Conservation (phyloP, 37 sponge, comb jelly and placozoan species). For the Aplysina aerophoba region DNA sequence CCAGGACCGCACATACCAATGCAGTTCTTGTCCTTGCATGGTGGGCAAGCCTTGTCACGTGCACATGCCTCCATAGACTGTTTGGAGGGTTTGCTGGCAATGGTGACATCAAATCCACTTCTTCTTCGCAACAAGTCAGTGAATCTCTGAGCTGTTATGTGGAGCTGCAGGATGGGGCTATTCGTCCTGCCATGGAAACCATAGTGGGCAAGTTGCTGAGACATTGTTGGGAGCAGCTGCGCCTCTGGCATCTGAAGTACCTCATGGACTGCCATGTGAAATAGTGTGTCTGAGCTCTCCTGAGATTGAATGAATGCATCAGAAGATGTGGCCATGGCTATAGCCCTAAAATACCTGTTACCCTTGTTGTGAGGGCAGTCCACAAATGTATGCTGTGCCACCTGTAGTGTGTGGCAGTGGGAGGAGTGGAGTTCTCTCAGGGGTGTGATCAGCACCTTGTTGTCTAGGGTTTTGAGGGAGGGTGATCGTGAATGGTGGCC, state of each 20-base stretch:
- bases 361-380: no score
- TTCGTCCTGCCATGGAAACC: conserved; percentile 37
- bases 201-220: conserved; percentile 15
- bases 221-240: conserved; percentile 11
- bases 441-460: no score
- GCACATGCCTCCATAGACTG: not conserved
- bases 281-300: no score
- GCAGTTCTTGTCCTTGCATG: conserved; percentile 69
- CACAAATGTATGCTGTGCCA: no score
- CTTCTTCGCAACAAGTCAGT: not conserved
- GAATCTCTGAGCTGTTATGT: conserved; percentile 38
- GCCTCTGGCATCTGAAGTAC: conserved; percentile 19
- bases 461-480: no score
- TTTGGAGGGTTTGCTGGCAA: not conserved
- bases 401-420: no score
- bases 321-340: no score
- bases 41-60: conserved; percentile 61
- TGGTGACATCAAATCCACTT: not conserved
- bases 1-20: conserved; percentile 77
- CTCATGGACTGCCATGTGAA: not conserved
- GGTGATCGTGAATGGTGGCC: no score
- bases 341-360: no score
- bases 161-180: conserved; percentile 31
- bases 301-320: no score
- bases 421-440: no score